A percentile compares a stretch with the other conserved stretches of the same genome.
Conservation (phyloP, 2,797 vertebrate genomes). For the Sphenodon punctatus region DNA sequence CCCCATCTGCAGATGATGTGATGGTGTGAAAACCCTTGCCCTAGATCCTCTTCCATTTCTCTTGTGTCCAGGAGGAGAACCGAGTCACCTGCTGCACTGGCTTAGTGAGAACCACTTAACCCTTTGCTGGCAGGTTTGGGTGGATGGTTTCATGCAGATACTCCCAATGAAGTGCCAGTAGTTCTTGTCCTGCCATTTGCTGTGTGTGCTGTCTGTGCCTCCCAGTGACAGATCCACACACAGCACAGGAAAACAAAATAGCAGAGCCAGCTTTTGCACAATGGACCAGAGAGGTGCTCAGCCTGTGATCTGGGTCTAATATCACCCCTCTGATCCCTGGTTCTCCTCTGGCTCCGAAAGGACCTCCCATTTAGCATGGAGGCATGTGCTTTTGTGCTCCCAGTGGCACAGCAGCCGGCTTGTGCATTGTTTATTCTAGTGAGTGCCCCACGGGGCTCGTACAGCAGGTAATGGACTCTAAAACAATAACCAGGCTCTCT, state of each 20-base stretch:
- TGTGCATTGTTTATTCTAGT: not conserved
- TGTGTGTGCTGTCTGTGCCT: too few species aligned
- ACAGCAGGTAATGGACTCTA: accelerated
- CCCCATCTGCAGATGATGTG: too few species aligned
- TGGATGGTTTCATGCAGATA: too few species aligned
- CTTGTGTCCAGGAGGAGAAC: not conserved
- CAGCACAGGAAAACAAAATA: not conserved
- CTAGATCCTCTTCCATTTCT: not conserved
- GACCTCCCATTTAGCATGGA: not conserved
- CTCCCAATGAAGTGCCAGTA: too few species aligned
- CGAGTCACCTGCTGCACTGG: not conserved
- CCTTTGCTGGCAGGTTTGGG: not conserved
- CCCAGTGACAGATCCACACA: not conserved
- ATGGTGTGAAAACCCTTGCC: too few species aligned
- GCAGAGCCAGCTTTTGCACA: not conserved
- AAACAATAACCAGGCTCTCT: not conserved
- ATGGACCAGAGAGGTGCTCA: not conserved
- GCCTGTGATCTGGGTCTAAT: not conserved
- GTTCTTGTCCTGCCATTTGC: too few species aligned
- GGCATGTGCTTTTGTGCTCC: too few species aligned
- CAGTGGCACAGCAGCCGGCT: not conserved
- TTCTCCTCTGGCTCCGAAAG: not conserved
- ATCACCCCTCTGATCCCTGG: not conserved
- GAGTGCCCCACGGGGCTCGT: accelerated
- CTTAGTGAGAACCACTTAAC: not conserved